Percentiles rank a stretch among this genome's conserved stretches.
These are phyloP conservation scores for Vultur gryphus DNA, from an alignment of 2,797 vertebrate species.

Conservation along the genomic window DNA sequence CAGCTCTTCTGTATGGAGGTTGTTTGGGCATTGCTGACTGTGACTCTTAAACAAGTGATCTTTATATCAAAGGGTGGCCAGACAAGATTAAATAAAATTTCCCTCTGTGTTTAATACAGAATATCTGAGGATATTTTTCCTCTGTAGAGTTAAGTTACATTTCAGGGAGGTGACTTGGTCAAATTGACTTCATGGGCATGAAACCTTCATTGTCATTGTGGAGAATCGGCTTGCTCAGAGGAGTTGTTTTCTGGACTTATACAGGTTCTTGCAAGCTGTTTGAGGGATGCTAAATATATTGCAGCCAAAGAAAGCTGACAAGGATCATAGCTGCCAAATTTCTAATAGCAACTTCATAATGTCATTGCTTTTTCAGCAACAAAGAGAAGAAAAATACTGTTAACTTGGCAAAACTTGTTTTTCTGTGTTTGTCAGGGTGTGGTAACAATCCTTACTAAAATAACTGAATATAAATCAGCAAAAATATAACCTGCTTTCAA, in stretches of 20 bases:
- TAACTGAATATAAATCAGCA: background rate
- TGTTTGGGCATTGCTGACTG: background rate
- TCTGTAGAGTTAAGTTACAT: background rate
- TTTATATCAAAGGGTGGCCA: background rate
- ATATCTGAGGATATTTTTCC: background rate
- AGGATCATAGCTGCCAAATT: background rate
- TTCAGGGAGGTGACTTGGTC: background rate
- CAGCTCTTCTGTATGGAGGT: background rate
- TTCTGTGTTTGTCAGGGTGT: background rate
- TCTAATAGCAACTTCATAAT: conserved; percentile 7
- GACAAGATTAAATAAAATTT: background rate
- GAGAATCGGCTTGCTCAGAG: background rate
- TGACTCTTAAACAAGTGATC: background rate
- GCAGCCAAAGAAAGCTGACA: conserved; percentile 26
- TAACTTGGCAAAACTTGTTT: background rate
- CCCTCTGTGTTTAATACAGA: background rate
- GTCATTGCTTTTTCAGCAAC: conserved; percentile 30
- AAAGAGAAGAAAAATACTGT: background rate
- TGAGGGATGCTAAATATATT: conserved; percentile 27
- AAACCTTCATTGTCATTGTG: background rate
- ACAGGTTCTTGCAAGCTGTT: conserved; percentile 3
- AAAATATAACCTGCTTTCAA: conserved; percentile 7
- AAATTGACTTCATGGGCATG: background rate
- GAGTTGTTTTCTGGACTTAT: background rate
- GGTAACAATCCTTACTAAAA: background rate